A percentile compares a stretch with the other conserved stretches of the same genome.
Conservation (phyloP, 2,113 vertebrate species). For the Macrotus californicus region DNA sequence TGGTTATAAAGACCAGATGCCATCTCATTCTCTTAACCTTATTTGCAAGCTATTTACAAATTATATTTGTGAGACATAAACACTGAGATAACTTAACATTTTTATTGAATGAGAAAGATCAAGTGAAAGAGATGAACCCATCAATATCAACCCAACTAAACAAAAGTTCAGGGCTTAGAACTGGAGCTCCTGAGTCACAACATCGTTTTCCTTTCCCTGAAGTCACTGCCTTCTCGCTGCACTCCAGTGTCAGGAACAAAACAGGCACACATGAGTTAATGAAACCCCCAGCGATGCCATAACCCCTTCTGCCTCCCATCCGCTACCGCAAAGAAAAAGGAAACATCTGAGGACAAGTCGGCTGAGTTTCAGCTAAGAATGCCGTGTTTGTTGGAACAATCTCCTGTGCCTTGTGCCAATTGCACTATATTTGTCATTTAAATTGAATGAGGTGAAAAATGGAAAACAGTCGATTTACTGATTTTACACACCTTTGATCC, state of each 20-base stretch:
- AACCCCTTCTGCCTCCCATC: not conserved
- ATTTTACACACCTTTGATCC: not conserved
- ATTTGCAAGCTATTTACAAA: not conserved
- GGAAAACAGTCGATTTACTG: not conserved
- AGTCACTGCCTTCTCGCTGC: not conserved
- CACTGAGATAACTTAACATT: not conserved
- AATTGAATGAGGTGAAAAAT: not conserved
- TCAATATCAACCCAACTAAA: not conserved
- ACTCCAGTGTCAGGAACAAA: not conserved
- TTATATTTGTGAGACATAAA: not conserved
- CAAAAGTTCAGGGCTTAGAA: not conserved
- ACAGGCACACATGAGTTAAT: not conserved
- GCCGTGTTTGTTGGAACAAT: not conserved
- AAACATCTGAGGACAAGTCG: not conserved
- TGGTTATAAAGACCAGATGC: not conserved
- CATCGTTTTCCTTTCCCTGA: not conserved
- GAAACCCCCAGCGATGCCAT: not conserved
- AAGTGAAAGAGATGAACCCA: not conserved
- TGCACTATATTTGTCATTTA: not conserved
- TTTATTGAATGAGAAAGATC: conserved; percentile 24
- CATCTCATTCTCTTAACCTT: not conserved
- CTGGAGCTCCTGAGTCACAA: not conserved
- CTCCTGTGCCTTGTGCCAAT: not conserved
- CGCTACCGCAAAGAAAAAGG: not conserved
- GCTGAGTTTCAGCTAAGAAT: not conserved